Evolutionary conservation across 1,140 invertebrate genomes (phyloP).

Genomic region (Drosophila lini): DNA sequence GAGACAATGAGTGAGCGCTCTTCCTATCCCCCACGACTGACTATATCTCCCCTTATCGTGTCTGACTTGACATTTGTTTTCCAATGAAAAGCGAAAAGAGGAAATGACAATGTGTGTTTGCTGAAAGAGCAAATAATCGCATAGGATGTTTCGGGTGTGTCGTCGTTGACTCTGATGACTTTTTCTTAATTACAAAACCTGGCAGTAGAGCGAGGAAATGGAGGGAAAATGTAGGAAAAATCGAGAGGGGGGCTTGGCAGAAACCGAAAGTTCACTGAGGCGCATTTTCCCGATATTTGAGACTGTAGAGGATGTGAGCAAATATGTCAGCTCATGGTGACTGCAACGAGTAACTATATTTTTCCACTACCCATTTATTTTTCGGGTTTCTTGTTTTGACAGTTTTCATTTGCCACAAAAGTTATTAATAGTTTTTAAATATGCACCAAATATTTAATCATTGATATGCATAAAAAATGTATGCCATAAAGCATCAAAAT

Average conservation of each 20-base stretch:
- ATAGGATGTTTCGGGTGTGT: constrained; percentile 37
- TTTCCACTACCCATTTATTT: not conserved
- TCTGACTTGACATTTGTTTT: constrained; percentile 75
- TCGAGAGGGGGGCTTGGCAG: not conserved
- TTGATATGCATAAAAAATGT: constrained; percentile 38
- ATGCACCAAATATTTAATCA: constrained; percentile 53
- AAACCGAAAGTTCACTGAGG: constrained; percentile 52
- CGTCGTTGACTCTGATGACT: constrained; percentile 80
- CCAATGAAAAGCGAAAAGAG: constrained; percentile 77
- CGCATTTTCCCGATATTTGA: constrained; percentile 42
- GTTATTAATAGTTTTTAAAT: constrained; percentile 61
- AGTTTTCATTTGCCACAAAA: constrained; percentile 11
- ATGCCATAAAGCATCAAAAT: constrained; percentile 42
- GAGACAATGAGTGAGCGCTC: constrained; percentile 48
- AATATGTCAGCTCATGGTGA: constrained; percentile 49
- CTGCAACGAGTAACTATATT: constrained; percentile 2
- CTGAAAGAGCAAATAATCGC: constrained; percentile 50
- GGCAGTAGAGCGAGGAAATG: constrained; percentile 2
- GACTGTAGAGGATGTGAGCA: constrained; percentile 46
- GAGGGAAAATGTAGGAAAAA: constrained; percentile 10
- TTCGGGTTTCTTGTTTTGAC: constrained; percentile 12
- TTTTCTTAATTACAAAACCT: constrained; percentile 80
- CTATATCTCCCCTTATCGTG: not conserved
- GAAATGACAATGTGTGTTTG: constrained; percentile 67
- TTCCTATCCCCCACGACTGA: not conserved